Evolutionary conservation across 2,797 vertebrate genomes (phyloP).

Genomic region (Adelosebastes latens): DNA sequence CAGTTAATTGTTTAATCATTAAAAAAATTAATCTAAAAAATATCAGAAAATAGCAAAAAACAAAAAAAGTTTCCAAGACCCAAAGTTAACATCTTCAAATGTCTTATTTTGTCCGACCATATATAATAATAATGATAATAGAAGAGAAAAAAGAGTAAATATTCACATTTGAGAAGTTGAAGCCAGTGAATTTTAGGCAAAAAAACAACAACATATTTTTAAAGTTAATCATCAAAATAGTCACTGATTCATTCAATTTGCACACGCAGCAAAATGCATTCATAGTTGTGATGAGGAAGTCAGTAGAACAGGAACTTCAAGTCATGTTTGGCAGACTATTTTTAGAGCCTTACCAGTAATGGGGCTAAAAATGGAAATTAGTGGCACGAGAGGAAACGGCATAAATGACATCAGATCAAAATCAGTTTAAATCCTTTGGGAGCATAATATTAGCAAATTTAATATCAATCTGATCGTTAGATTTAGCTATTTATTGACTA

Average conservation of each 20-base stretch:
- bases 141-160: not conserved
- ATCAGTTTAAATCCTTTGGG: not conserved
- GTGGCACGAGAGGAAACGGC: not conserved
- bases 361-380: not conserved
- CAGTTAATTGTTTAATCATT: not conserved
- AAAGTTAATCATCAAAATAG: not conserved
- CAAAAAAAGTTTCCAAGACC: not conserved
- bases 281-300: not conserved
- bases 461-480: not conserved
- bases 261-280: not conserved
- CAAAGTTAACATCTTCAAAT: not conserved
- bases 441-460: not conserved
- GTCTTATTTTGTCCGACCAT: not conserved
- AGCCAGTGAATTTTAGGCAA: not conserved
- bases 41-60: not conserved
- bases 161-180: not conserved
- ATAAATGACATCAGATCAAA: not conserved
- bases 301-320: not conserved
- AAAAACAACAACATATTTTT: not conserved
- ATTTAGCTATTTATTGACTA: not conserved
- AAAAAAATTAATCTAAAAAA: not conserved
- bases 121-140: too few species aligned
- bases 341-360: not conserved
- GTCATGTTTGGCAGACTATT: too few species aligned
- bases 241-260: not conserved